Conservation (phyloP, 2,797 vertebrate genomes). For the Sphenodon punctatus region DNA sequence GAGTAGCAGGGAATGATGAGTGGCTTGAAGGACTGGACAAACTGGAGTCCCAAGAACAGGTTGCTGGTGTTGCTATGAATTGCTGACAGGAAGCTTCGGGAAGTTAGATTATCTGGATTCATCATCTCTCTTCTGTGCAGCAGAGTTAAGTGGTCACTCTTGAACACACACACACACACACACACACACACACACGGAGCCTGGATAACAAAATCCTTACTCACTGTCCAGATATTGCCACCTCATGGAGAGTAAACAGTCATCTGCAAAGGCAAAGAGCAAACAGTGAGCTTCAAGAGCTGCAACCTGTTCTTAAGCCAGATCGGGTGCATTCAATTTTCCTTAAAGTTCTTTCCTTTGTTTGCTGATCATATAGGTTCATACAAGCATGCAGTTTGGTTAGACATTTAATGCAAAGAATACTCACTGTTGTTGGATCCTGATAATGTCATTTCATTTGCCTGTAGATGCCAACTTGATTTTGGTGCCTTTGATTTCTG, state of each 20-base stretch:
- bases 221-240: conserved; percentile 31
- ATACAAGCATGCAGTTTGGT: conserved; percentile 52
- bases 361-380: conserved; percentile 36
- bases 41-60: conserved; percentile 69
- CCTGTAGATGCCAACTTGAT: conserved; percentile 27
- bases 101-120: conserved; percentile 68
- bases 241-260: conserved; percentile 29
- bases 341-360: conserved; percentile 2
- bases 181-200: not conserved
- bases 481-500: conserved; percentile 31
- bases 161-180: not conserved
- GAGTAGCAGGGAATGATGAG: conserved; percentile 71
- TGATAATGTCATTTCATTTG: conserved; percentile 47
- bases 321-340: conserved; percentile 37
- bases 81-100: conserved; percentile 61
- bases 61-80: conserved; percentile 64
- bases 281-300: conserved; percentile 38
- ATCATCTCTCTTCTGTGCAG: conserved; percentile 48
- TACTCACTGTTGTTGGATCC: conserved; percentile 61
- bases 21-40: conserved; percentile 70
- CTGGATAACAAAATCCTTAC: conserved; percentile 34
- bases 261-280: conserved; percentile 39
- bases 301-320: conserved; percentile 35
- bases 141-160: conserved; percentile 10
- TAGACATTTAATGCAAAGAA: conserved; percentile 42